Percentiles rank a stretch among this genome's conserved stretches.
These are phyloP conservation scores for Symphodus melops DNA, from an alignment of 2,113 vertebrate genomes.

Conservation along the genomic window DNA sequence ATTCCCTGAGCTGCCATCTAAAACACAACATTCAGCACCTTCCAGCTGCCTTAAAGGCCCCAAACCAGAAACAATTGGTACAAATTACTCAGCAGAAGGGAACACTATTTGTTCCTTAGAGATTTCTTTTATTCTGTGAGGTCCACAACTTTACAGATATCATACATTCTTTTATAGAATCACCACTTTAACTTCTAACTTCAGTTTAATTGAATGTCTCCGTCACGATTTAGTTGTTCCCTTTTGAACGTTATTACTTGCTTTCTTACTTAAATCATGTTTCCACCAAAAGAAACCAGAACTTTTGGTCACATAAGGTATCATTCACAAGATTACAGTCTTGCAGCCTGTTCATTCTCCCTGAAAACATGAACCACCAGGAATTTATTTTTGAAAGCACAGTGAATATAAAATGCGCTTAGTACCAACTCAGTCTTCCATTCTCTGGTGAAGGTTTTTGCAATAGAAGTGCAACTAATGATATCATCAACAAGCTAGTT, in stretches of 20 bases:
- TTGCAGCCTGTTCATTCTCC: no score
- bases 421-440: no score
- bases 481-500: background rate
- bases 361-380: no score
- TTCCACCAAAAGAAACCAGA: no score
- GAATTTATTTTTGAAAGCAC: no score
- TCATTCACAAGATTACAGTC: no score
- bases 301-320: no score
- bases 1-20: slow-evolving; percentile 45
- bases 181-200: background rate
- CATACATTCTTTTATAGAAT: background rate
- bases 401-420: no score
- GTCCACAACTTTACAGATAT: background rate
- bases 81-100: slow-evolving; percentile 33
- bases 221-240: background rate
- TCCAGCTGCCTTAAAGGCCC: slow-evolving; percentile 19
- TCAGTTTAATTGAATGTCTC: background rate
- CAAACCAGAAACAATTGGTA: slow-evolving; percentile 29
- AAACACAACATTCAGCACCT: slow-evolving; percentile 47
- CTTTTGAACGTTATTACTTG: background rate
- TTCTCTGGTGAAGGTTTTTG: no score
- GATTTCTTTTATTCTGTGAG: background rate
- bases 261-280: no score
- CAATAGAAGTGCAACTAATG: no score
- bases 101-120: slow-evolving; percentile 13